These are phyloP conservation scores for Drosophila kokeensis DNA, from an alignment of 2,888 invertebrate species.

Conservation along the genomic window DNA sequence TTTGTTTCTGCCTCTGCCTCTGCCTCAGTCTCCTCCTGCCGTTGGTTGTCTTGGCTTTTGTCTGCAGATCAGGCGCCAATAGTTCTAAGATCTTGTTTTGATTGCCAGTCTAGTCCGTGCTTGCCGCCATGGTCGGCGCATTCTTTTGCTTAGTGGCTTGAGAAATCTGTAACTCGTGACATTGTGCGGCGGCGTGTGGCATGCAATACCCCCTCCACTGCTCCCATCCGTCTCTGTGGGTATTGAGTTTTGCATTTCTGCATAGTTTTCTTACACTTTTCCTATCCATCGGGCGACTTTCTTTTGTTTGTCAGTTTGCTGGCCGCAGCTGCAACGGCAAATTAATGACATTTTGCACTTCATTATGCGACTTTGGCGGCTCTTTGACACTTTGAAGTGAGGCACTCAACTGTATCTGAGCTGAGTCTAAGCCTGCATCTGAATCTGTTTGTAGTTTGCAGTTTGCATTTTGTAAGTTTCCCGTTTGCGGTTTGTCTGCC, in stretches of 20 bases:
- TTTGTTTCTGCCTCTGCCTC: conserved; percentile 9
- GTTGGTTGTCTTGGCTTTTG: conserved; percentile 31
- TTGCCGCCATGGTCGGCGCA: conserved; percentile 51
- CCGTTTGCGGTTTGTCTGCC: conserved; percentile 65
- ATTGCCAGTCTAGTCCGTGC: conserved; percentile 58
- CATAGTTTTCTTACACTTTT: conserved; percentile 72
- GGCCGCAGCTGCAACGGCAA: conserved; percentile 71
- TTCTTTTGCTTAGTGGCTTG: conserved; percentile 75
- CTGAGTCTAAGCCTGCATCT: conserved; percentile 33
- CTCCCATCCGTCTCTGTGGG: background rate
- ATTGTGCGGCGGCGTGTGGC: conserved; percentile 75
- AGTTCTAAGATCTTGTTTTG: conserved; percentile 83
- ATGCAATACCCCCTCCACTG: conserved; percentile 15
- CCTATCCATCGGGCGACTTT: conserved; percentile 59
- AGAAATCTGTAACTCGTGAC: conserved; percentile 80
- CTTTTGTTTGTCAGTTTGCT: conserved; percentile 63
- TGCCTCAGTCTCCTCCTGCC: conserved; percentile 2
- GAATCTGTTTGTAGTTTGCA: conserved; percentile 2
- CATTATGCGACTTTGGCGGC: conserved; percentile 78
- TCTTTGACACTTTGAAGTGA: conserved; percentile 82
- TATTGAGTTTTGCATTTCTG: conserved; percentile 71
- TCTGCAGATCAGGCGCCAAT: conserved; percentile 81
- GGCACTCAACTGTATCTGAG: conserved; percentile 72
- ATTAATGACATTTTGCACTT: conserved; percentile 82
- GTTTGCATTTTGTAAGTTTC: conserved; percentile 14